These are phyloP conservation scores for Epistrophella euchroma DNA, from an alignment of 2,888 invertebrate species.

Conservation along the genomic window DNA sequence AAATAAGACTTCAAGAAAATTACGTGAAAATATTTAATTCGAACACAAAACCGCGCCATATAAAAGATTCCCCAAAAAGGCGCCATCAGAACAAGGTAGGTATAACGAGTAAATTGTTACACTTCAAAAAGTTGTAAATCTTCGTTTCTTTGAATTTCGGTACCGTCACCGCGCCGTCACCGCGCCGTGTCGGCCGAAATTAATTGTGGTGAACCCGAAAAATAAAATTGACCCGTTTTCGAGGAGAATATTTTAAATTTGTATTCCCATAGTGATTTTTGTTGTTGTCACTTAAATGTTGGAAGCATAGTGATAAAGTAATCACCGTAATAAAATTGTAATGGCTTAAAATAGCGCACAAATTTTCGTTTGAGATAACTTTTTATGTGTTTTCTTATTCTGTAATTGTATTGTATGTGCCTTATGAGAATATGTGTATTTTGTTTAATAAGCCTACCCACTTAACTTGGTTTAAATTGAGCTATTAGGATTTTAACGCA, in stretches of 20 bases:
- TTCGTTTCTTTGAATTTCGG: conserved; percentile 58
- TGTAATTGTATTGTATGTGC: not conserved
- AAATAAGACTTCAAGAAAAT: conserved; percentile 31
- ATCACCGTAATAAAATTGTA: conserved; percentile 73
- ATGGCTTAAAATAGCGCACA: conserved; percentile 52
- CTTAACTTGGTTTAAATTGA: conserved; percentile 47
- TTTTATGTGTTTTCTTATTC: conserved; percentile 25
- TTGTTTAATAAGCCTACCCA: not conserved
- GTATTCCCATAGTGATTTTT: conserved; percentile 58
- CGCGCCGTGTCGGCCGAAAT: conserved; percentile 27
- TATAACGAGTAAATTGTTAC: conserved; percentile 30
- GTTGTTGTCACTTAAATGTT: conserved; percentile 60
- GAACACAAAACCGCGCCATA: conserved; percentile 8
- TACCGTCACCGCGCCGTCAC: no score
- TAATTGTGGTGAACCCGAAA: not conserved
- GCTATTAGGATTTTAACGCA: conserved; percentile 57
- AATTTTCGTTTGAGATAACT: conserved; percentile 16
- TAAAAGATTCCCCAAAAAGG: not conserved
- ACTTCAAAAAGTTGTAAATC: conserved; percentile 32
- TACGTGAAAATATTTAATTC: conserved; percentile 65
- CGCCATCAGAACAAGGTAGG: not conserved
- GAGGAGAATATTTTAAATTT: not conserved
- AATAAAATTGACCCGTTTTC: conserved; percentile 23
- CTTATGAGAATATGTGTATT: no score
- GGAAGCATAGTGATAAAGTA: conserved; percentile 66